Evolutionary conservation across 2,888 invertebrate genomes (phyloP), one percentile per base, ranked within the genome.

Genomic region (Melanostoma mellinum): DNA sequence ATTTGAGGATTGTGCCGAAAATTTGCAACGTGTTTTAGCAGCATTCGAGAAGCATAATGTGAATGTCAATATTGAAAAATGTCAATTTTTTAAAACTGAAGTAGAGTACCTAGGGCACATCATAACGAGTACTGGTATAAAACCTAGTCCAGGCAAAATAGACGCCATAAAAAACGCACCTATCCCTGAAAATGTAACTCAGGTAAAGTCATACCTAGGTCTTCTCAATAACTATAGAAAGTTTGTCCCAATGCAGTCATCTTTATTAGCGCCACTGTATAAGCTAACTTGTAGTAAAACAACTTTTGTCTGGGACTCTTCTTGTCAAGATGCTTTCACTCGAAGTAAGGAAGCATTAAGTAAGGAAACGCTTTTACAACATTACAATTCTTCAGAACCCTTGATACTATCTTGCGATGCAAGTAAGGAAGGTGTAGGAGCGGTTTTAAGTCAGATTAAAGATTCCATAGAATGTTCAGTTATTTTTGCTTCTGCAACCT

Each of bases 61-160:
- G 6, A 60, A 53, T 42, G 46, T 61, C 8, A 68, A 68, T 60
- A 60, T 35, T 4, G 6, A 60, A 44, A 60, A 60, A 20, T 60
- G 60, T 60, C 44, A 60, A 6, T 60, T 60, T 44, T 46, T 46
- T 5, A 35, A 60, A 60, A 36, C 6, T 1, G 35, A 73, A 56
- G 58, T 71, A 30, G 56, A 63, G 55, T 77, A 71, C 55, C 42
- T 71, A 38, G 71, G 71, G n/a, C 50, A 65, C 40, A 9, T 58
- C 8, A 68, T 79, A 10, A 60, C 46, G 8, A 44, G 52, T 20
- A 6, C 50, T 9, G 67, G 72, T 33, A 79, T 73, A 20, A 52
- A 68, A 5, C 73, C 72, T 8, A 67, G 38, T 46, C 40, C 46
- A n/a, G n/a, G n/a, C n/a, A n/a, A n/a, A n/a, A n/a, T n/a, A n/a